Percentiles rank a stretch among this genome's conserved stretches.
phyloP scores from a whole-genome alignment of 2,797 vertebrate genomes.

The Rhynchonycteris naso region DNA sequence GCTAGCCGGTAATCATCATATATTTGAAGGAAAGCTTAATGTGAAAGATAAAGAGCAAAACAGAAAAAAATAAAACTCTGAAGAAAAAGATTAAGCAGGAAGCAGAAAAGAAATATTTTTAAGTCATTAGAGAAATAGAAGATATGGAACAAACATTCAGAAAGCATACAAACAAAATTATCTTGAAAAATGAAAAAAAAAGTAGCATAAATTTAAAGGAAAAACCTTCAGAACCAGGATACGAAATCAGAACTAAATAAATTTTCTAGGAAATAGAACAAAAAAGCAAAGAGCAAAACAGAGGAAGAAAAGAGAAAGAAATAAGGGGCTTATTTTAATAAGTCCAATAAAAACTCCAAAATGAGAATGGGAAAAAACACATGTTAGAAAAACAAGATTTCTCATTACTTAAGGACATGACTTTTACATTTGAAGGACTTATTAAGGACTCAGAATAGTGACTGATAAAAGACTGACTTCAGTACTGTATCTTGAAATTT shows the following conservation, averaged over 20 bases:
- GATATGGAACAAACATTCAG: background rate
- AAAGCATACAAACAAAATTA: constrained; percentile 30
- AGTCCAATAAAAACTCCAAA: background rate
- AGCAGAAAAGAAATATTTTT: background rate
- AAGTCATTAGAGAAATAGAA: background rate
- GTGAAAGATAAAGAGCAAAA: background rate
- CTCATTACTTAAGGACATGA: background rate
- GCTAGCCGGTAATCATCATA: background rate
- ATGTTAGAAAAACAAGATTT: background rate
- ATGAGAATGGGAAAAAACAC: background rate
- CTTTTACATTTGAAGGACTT: background rate
- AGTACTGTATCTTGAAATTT: background rate
- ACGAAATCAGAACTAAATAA: background rate
- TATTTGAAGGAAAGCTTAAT: background rate
- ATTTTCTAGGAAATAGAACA: constrained; percentile 8
- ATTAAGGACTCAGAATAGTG: background rate
- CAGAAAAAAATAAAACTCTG: constrained; percentile 40
- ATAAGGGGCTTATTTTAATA: background rate
- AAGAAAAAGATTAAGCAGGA: background rate
- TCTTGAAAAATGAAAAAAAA: background rate
- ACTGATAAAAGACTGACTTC: background rate
- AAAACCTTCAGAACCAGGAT: background rate
- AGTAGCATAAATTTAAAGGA: background rate
- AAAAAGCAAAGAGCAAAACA: constrained; percentile 1
- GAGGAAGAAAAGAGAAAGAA: background rate